phyloP scores from a whole-genome alignment of 2,113 vertebrate species.

The Muscicapa adusta region DNA sequence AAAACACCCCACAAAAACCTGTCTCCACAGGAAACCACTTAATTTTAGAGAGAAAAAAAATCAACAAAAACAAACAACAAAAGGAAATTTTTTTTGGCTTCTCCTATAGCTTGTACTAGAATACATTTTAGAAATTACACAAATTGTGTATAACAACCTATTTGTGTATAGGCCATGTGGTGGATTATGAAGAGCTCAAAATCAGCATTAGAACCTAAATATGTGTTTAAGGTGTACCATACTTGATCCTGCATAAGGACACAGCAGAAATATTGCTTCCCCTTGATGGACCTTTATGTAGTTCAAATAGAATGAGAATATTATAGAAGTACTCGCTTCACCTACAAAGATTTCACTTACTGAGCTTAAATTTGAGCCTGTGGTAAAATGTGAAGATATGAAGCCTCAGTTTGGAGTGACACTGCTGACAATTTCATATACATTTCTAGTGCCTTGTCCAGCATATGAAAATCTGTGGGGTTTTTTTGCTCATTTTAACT shows the following conservation, averaged over 20 bases:
- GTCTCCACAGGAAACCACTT: fast-evolving
- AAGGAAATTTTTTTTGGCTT: background rate
- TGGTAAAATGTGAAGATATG: background rate
- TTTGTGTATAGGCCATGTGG: background rate
- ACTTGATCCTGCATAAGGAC: background rate
- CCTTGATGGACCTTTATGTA: background rate
- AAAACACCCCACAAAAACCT: background rate
- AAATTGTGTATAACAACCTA: background rate
- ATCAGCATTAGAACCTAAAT: background rate
- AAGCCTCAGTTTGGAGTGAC: background rate
- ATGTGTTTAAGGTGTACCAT: background rate
- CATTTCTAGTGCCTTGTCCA: background rate
- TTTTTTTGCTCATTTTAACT: background rate
- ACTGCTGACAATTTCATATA: background rate
- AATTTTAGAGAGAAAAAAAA: background rate
- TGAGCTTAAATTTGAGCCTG: background rate
- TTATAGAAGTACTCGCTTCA: background rate
- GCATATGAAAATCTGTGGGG: background rate
- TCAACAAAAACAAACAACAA: background rate
- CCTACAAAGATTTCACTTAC: background rate
- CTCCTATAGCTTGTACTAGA: background rate
- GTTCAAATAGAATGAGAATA: background rate
- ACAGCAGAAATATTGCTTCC: background rate
- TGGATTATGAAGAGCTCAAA: background rate
- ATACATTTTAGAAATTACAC: background rate